phyloP scores from a whole-genome alignment of 2,888 invertebrate species.

The Elysia crispata region DNA sequence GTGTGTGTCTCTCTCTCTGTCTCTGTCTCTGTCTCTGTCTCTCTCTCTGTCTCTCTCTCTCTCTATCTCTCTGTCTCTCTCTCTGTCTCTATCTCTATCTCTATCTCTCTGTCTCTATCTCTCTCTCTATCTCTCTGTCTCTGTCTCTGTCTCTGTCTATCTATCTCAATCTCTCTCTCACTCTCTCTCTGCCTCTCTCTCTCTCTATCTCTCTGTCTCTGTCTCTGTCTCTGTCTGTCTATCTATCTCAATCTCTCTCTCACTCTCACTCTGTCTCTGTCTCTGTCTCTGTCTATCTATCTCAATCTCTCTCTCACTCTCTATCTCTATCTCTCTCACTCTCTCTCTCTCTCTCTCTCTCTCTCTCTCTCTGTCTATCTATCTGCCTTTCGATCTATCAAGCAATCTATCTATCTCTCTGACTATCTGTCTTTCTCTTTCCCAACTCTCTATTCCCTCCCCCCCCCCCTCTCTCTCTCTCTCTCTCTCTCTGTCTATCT shows the following conservation, averaged over 20 bases:
- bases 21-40: too few relatives aligned
- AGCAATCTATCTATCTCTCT: too few relatives aligned
- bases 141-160: not conserved
- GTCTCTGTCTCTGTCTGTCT: not conserved
- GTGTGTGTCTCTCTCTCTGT: too few relatives aligned
- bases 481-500: not conserved
- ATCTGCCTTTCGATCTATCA: too few relatives aligned
- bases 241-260: not conserved
- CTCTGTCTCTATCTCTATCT: not conserved
- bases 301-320: not conserved
- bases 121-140: not conserved
- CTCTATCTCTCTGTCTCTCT: not conserved
- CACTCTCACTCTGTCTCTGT: not conserved
- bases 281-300: not conserved
- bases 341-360: not conserved
- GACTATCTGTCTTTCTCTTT: too few relatives aligned
- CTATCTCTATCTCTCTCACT: not conserved
- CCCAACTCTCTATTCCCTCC: too few relatives aligned
- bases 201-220: too few relatives aligned
- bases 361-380: not conserved
- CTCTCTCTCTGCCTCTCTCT: not conserved
- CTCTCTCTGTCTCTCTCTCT: too few relatives aligned
- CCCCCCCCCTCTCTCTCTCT: not conserved
- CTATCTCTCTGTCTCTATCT: not conserved
- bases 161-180: slow-evolving; percentile 12